These are phyloP conservation scores for Aethina tumida DNA, from an alignment of 1,140 invertebrate genomes.

Conservation along the genomic window DNA sequence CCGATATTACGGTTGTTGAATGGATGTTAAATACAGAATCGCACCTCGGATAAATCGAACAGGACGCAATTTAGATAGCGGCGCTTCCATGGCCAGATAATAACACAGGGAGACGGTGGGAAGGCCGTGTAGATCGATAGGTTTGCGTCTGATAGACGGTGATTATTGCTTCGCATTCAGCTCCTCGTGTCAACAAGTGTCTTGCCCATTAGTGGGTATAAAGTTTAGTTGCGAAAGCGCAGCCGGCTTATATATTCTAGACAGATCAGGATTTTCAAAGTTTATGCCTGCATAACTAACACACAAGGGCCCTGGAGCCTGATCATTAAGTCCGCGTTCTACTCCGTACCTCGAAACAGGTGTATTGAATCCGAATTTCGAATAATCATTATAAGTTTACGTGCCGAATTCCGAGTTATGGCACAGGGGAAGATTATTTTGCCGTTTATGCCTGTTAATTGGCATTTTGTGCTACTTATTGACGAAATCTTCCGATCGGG, in stretches of 20 bases:
- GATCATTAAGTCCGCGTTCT: constrained; percentile 3
- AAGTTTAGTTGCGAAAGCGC: constrained; percentile 3
- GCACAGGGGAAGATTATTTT: no score
- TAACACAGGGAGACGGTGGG: no score
- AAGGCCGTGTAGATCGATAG: no score
- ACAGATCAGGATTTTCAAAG: constrained; percentile 1
- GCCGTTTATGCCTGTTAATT: no score
- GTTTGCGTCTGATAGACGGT: constrained; percentile 2
- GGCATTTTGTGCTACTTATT: no score
- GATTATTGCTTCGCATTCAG: constrained; percentile 1
- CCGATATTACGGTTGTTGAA: no score
- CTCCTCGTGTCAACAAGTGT: constrained; percentile 2
- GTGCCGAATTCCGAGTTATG: constrained; percentile 9
- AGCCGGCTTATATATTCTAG: constrained; percentile 5
- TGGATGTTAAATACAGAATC: not conserved
- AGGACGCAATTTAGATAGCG: not conserved
- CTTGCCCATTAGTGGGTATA: constrained; percentile 1
- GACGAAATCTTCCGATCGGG: no score
- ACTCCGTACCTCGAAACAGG: constrained; percentile 1
- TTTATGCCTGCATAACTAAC: not conserved
- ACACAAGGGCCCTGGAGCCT: not conserved
- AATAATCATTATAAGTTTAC: constrained; percentile 3
- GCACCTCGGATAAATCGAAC: not conserved
- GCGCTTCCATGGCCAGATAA: not conserved
- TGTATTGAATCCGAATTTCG: not conserved